Evolutionary conservation across 1,140 invertebrate species (phyloP).

Genomic region (Temnothorax longispinosus): DNA sequence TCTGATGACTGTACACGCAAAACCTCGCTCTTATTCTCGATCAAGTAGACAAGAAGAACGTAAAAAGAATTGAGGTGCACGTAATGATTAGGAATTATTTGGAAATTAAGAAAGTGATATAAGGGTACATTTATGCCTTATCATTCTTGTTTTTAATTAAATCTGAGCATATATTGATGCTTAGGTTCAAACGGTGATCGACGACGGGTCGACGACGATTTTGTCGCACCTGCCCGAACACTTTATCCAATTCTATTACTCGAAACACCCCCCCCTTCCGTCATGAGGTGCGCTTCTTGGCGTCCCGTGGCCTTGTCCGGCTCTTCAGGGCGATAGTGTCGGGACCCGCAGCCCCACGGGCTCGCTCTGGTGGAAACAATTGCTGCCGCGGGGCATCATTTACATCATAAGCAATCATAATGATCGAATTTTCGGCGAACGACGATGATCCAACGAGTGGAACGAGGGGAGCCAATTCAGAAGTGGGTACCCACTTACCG

Average conservation of each 20-base stretch:
- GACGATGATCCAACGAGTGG: constrained; percentile 84
- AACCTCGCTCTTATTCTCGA: neutral
- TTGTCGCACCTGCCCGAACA: constrained; percentile 59
- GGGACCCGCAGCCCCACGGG: constrained; percentile 75
- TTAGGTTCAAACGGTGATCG: neutral
- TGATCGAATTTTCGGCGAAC: constrained; percentile 86
- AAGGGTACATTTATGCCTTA: neutral
- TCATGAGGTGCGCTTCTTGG: constrained; percentile 24
- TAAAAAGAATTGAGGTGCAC: neutral
- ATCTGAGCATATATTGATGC: neutral
- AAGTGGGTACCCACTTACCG: constrained; percentile 85
- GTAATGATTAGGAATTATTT: neutral
- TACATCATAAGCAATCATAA: constrained; percentile 87
- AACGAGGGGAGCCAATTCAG: constrained; percentile 83
- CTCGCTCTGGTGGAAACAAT: constrained; percentile 85
- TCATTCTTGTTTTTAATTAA: neutral
- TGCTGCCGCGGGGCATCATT: constrained; percentile 85
- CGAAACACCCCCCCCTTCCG: neutral
- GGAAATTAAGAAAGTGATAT: neutral
- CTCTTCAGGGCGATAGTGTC: constrained; percentile 48
- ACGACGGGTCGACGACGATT: neutral
- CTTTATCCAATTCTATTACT: constrained; percentile 42
- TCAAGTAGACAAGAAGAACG: neutral
- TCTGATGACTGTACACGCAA: neutral
- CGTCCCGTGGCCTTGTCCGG: constrained; percentile 61